phyloP scores from a whole-genome alignment of 2,888 invertebrate genomes.

The Eupithecia abbreviata region DNA sequence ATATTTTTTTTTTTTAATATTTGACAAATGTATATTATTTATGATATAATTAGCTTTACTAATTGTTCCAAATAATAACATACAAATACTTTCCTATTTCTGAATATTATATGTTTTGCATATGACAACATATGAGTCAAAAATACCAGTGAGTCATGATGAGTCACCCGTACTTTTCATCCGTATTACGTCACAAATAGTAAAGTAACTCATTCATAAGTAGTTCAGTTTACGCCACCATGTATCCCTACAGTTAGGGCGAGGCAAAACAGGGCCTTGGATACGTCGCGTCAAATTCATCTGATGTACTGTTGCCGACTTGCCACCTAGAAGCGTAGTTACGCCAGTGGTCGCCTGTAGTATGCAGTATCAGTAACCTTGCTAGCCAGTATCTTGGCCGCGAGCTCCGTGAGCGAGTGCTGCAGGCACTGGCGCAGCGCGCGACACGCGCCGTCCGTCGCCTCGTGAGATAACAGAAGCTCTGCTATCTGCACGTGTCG shows the following conservation, averaged over 20 bases:
- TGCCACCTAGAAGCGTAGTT: too few species aligned
- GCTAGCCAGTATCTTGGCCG: slow-evolving; percentile 92
- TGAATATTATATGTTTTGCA: not conserved
- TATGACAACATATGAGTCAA: not conserved
- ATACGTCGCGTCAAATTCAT: not conserved
- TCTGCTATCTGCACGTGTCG: slow-evolving; percentile 88
- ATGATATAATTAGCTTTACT: not conserved
- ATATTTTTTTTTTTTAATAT: not conserved
- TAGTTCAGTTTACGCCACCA: not conserved
- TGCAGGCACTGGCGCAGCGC: slow-evolving; percentile 87
- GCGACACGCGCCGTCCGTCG: slow-evolving; percentile 92
- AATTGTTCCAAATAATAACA: not conserved
- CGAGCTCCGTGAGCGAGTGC: slow-evolving; percentile 86
- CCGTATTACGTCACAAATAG: not conserved
- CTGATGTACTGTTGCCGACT: too few species aligned
- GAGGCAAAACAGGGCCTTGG: not conserved
- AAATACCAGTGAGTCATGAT: not conserved
- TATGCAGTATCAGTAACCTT: slow-evolving; percentile 76
- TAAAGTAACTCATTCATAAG: not conserved
- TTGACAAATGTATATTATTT: not conserved
- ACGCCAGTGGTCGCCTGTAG: slow-evolving; percentile 5
- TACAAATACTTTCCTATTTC: not conserved
- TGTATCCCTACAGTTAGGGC: too few species aligned
- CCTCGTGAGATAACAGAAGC: slow-evolving; percentile 90
- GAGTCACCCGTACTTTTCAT: not conserved